A percentile compares a stretch with the other conserved stretches of the same genome.
phyloP scores from a whole-genome alignment of 2,888 invertebrate genomes.

The Spatulosminthurus flaviceps region DNA sequence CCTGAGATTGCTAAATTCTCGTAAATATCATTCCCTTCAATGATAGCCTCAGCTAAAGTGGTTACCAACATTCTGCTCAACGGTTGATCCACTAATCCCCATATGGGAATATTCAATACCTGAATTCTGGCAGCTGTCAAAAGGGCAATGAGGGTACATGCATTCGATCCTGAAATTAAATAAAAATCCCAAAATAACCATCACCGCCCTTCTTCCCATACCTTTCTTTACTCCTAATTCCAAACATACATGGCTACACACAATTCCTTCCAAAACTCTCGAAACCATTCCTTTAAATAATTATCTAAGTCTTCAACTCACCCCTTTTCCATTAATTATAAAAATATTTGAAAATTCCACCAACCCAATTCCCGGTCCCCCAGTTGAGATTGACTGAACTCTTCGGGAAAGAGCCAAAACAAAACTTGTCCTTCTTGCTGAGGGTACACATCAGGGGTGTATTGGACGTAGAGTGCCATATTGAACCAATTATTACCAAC shows the following conservation, averaged over 20 bases:
- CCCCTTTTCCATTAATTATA: not conserved
- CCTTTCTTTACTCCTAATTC: no score
- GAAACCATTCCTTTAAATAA: not conserved
- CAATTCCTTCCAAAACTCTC: no score
- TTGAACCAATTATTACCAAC: not conserved
- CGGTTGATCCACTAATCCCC: constrained; percentile 60
- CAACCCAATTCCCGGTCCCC: constrained; percentile 61
- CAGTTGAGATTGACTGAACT: constrained; percentile 61
- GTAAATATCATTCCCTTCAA: constrained; percentile 63
- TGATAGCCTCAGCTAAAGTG: constrained; percentile 59
- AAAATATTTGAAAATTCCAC: not conserved
- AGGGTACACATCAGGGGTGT: constrained; percentile 59
- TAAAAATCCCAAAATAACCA: not conserved
- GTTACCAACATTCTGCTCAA: constrained; percentile 59
- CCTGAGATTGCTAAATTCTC: constrained; percentile 54
- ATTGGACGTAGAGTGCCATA: constrained; percentile 61
- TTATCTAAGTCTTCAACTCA: not conserved
- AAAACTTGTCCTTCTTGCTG: constrained; percentile 55
- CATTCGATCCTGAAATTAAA: constrained; percentile 57
- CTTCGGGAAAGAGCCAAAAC: constrained; percentile 59
- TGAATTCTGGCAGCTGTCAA: constrained; percentile 55
- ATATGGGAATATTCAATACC: constrained; percentile 58
- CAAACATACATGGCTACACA: no score
- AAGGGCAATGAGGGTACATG: constrained; percentile 59
- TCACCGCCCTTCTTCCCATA: no score